Evolutionary conservation across 2,797 vertebrate species (phyloP).

Genomic region (Huso huso): DNA sequence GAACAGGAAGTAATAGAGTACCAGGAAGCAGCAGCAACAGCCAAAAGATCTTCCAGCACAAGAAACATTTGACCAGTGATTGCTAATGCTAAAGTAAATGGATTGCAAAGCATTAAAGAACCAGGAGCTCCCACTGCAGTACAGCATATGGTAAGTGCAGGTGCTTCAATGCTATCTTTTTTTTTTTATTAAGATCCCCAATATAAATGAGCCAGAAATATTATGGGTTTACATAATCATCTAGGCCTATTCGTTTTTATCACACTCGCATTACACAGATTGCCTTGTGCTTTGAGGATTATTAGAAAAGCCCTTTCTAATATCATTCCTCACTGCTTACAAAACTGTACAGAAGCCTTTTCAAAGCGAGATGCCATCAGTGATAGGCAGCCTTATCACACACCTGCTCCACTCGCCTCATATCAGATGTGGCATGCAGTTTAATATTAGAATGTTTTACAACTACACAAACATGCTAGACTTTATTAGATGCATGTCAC

Average conservation of each 20-base stretch:
- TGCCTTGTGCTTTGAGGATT: constrained; percentile 19
- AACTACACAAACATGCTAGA: neutral
- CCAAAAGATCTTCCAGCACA: too few relatives aligned
- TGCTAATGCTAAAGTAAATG: too few relatives aligned
- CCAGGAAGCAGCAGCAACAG: too few relatives aligned
- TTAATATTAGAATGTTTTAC: neutral
- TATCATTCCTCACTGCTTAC: constrained; percentile 26
- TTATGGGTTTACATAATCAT: constrained; percentile 6
- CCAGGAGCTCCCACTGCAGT: too few relatives aligned
- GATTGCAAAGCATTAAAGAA: too few relatives aligned
- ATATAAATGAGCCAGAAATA: constrained; percentile 27
- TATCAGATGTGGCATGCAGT: neutral
- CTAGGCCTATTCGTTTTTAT: constrained; percentile 35
- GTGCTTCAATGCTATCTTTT: constrained; percentile 19
- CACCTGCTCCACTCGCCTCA: constrained; percentile 6
- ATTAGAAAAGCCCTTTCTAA: constrained; percentile 5
- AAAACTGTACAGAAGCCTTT: constrained; percentile 7
- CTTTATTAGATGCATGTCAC: neutral
- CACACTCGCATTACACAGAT: constrained; percentile 27
- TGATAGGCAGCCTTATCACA: constrained; percentile 16
- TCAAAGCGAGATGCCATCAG: neutral
- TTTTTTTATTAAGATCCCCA: constrained; percentile 33
- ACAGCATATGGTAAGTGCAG: constrained; percentile 18
- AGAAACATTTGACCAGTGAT: too few relatives aligned
- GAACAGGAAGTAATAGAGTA: too few relatives aligned